Conservation (phyloP, 2,797 vertebrate species). For the Sebastes vulpes region DNA sequence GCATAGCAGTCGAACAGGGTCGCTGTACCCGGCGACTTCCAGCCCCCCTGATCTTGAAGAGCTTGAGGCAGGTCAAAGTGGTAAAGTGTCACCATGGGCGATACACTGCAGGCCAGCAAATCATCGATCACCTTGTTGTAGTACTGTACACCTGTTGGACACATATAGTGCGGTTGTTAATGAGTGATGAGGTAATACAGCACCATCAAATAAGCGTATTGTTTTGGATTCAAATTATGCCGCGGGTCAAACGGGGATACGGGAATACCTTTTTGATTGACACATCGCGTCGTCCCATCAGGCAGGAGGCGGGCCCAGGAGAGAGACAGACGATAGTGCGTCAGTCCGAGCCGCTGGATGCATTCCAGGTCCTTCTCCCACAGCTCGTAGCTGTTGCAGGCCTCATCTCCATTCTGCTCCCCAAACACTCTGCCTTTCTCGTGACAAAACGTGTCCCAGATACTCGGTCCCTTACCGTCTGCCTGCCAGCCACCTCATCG, state of each 20-base stretch:
- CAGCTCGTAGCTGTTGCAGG: constrained; percentile 95
- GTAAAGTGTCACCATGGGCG: constrained; percentile 86
- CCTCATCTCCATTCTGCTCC: constrained; percentile 92
- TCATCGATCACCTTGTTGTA: constrained; percentile 89
- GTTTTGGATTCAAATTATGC: neutral
- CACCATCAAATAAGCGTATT: neutral
- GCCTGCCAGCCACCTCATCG: constrained; percentile 91
- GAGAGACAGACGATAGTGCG: constrained; percentile 95
- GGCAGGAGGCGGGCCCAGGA: constrained; percentile 97
- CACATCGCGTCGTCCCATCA: constrained; percentile 90
- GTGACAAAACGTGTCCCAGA: constrained; percentile 95
- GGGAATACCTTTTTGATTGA: constrained; percentile 93
- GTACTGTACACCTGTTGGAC: constrained; percentile 83
- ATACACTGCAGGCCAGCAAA: constrained; percentile 79
- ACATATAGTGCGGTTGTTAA: neutral
- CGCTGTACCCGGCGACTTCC: constrained; percentile 76
- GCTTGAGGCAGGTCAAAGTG: constrained; percentile 89
- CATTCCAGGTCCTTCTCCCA: constrained; percentile 96
- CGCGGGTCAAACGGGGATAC: neutral
- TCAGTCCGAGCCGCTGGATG: constrained; percentile 94
- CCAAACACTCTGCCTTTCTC: constrained; percentile 90
- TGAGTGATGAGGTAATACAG: neutral
- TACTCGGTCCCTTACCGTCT: constrained; percentile 90
- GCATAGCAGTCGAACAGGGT: constrained; percentile 84
- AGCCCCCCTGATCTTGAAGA: constrained; percentile 87